phyloP scores from a whole-genome alignment of 2,797 vertebrate genomes.

The Catamblyrhynchus diadema region DNA sequence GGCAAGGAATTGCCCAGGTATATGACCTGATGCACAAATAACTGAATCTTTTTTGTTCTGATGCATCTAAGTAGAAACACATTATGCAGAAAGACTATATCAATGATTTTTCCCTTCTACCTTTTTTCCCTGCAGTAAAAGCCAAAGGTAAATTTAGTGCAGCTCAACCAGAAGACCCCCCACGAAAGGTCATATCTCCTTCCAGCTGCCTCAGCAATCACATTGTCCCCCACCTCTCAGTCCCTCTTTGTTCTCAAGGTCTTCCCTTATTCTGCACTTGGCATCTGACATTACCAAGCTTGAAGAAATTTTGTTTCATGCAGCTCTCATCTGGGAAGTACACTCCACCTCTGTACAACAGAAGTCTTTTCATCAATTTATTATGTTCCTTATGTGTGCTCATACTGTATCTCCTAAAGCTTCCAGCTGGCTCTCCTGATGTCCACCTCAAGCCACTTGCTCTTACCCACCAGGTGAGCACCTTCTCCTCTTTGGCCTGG shows the following conservation, averaged over 20 bases:
- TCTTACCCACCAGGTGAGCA: background rate
- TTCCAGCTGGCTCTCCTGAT: background rate
- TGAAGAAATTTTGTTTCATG: background rate
- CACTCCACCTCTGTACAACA: background rate
- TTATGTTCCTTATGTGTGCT: background rate
- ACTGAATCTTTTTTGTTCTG: background rate
- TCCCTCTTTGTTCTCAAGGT: background rate
- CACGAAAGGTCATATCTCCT: background rate
- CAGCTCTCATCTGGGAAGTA: background rate
- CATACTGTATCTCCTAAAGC: background rate
- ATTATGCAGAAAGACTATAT: background rate
- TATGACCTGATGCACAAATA: background rate
- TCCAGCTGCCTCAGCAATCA: background rate
- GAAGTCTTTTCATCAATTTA: background rate
- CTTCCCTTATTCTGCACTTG: background rate
- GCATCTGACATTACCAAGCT: background rate
- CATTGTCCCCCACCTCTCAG: background rate
- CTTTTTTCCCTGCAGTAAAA: background rate
- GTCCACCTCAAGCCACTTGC: background rate
- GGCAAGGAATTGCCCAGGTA: constrained; percentile 25
- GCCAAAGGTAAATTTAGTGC: background rate
- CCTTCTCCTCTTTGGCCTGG: background rate
- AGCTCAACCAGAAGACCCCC: background rate
- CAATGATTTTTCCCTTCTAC: background rate
- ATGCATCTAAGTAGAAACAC: background rate